phyloP scores from a whole-genome alignment of 2,113 vertebrate species.

The Macquaria australasica region DNA sequence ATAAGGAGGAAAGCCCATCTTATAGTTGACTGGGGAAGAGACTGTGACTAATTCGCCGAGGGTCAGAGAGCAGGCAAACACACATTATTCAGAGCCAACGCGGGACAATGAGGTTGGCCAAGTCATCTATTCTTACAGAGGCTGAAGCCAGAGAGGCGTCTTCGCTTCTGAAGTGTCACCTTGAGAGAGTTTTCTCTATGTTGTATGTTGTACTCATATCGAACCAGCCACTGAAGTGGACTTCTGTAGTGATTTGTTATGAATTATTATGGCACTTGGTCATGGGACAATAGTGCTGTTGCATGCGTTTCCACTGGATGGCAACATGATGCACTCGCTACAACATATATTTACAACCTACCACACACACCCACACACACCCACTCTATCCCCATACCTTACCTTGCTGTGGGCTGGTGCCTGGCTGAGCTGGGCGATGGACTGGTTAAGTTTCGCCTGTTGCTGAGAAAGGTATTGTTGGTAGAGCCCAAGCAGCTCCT shows the following conservation, averaged over 20 bases:
- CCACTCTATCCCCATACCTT: conserved; percentile 76
- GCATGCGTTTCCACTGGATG: conserved; percentile 30
- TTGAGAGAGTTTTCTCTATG: conserved; percentile 63
- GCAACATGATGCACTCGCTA: background rate
- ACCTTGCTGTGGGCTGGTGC: conserved; percentile 87
- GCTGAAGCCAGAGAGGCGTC: conserved; percentile 54
- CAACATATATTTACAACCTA: background rate
- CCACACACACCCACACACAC: background rate
- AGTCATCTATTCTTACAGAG: conserved; percentile 69
- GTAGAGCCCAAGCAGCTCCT: conserved; percentile 95
- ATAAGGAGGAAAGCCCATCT: conserved; percentile 73
- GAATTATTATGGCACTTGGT: conserved; percentile 41
- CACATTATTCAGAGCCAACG: conserved; percentile 80
- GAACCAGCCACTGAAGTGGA: conserved; percentile 32
- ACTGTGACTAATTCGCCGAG: conserved; percentile 80
- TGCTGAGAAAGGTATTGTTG: conserved; percentile 96
- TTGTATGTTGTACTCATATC: conserved; percentile 40
- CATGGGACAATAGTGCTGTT: conserved; percentile 34
- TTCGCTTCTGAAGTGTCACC: conserved; percentile 68
- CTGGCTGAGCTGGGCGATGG: conserved; percentile 88
- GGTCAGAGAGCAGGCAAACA: conserved; percentile 82
- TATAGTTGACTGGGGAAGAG: conserved; percentile 65
- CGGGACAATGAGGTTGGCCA: conserved; percentile 74
- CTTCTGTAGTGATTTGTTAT: conserved; percentile 48
- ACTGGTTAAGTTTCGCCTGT: conserved; percentile 91